These are phyloP conservation scores for Megathymus violae DNA, from an alignment of 1,140 invertebrate species.

Conservation along the genomic window DNA sequence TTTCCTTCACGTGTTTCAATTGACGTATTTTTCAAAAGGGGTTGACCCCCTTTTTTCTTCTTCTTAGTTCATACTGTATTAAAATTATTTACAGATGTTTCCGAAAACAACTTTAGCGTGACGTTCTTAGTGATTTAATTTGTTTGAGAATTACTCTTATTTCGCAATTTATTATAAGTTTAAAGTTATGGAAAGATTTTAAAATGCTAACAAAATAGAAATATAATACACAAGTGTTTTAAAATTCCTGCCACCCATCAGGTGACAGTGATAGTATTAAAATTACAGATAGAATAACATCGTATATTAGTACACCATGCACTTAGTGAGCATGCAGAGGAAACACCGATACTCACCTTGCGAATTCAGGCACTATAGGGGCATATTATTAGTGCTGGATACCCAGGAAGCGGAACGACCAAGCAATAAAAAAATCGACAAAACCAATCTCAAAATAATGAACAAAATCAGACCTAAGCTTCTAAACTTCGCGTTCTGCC, in stretches of 20 bases:
- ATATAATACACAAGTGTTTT: background rate
- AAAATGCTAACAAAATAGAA: conserved; percentile 4
- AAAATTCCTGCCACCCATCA: too few relatives aligned
- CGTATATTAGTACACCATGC: conserved; percentile 23
- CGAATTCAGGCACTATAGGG: conserved; percentile 27
- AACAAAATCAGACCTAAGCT: conserved; percentile 81
- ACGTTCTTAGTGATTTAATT: too few relatives aligned
- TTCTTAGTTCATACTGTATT: too few relatives aligned
- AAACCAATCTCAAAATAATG: conserved; percentile 63
- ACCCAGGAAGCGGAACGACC: conserved; percentile 61
- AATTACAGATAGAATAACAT: background rate
- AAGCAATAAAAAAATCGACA: conserved; percentile 57
- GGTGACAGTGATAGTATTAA: too few relatives aligned
- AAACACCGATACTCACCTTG: conserved; percentile 44
- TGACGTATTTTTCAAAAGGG: too few relatives aligned
- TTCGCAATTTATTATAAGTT: too few relatives aligned
- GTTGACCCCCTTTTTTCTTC: too few relatives aligned
- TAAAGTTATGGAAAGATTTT: too few relatives aligned
- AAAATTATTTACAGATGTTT: too few relatives aligned
- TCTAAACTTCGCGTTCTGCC: conserved; percentile 78
- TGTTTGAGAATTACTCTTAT: too few relatives aligned
- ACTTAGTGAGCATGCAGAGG: conserved; percentile 40
- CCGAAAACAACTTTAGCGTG: too few relatives aligned
- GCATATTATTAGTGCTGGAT: conserved; percentile 61
- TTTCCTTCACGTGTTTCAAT: too few relatives aligned